Conservation (phyloP, 1,140 invertebrate genomes). For the Panagrolaimus sp. region DNA sequence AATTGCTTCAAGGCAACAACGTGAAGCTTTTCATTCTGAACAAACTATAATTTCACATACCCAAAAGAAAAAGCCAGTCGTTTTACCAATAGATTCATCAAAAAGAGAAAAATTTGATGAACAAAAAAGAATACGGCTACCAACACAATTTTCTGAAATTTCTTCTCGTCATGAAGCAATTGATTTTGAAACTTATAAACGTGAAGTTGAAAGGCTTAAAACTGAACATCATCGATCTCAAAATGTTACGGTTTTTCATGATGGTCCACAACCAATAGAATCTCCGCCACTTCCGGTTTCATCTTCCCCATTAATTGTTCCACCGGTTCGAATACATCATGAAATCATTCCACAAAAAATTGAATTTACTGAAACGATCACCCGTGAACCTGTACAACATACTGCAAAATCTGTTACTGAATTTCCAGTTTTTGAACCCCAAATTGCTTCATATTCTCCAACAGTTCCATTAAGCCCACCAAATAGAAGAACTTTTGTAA, state of each 20-base stretch:
- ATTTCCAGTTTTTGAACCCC: constrained; percentile 7
- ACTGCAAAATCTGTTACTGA: constrained; percentile 8
- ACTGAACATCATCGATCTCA: constrained; percentile 1
- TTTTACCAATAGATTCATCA: too few relatives aligned
- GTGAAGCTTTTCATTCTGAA: background rate
- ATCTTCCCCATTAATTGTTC: background rate
- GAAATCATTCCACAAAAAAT: constrained; percentile 11
- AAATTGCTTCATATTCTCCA: background rate
- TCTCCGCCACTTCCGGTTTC: background rate
- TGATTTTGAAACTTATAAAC: constrained; percentile 39
- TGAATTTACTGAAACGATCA: constrained; percentile 3
- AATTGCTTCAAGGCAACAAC: background rate
- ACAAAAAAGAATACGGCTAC: background rate
- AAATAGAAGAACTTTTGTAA: background rate
- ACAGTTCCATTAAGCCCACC: background rate
- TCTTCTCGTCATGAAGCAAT: constrained; percentile 14
- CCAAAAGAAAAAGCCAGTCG: too few relatives aligned
- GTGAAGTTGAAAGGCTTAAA: constrained; percentile 33
- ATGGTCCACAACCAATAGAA: background rate
- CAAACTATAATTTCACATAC: background rate
- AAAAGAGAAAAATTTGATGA: too few relatives aligned
- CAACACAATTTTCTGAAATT: background rate
- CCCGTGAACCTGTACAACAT: background rate
- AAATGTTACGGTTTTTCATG: constrained; percentile 8
- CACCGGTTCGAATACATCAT: background rate